phyloP scores from a whole-genome alignment of 1,140 invertebrate genomes.

The Delia radicum region DNA sequence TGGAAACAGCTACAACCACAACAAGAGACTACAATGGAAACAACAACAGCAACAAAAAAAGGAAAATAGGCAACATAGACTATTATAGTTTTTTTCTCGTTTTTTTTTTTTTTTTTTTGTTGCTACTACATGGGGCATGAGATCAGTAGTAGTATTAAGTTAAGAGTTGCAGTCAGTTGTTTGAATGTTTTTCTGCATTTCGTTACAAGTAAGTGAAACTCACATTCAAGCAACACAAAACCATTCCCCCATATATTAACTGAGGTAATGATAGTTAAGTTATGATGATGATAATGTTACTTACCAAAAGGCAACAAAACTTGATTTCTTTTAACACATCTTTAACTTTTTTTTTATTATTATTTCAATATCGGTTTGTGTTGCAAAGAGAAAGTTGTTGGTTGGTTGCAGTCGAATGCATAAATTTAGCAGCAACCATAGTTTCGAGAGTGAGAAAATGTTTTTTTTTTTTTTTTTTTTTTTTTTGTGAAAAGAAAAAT shows the following conservation, averaged over 20 bases:
- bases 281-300: background rate
- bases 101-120: background rate
- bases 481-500: background rate
- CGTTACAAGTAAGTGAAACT: background rate
- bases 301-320: background rate
- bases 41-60: background rate
- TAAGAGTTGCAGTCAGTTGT: background rate
- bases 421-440: background rate
- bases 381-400: constrained; percentile 23
- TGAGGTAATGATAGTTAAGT: background rate
- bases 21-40: too few species aligned
- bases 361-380: constrained; percentile 16
- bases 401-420: constrained; percentile 4
- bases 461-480: too few species aligned
- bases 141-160: background rate
- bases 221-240: background rate
- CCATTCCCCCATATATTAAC: background rate
- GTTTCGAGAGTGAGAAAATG: background rate
- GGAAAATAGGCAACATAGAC: background rate
- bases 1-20: background rate
- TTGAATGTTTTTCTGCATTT: background rate
- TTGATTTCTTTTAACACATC: constrained; percentile 7
- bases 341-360: background rate
- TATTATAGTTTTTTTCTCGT: background rate
- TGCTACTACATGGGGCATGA: constrained; percentile 4